These are phyloP conservation scores for Belonocnema kinseyi DNA, from an alignment of 1,140 invertebrate species.

Conservation along the genomic window DNA sequence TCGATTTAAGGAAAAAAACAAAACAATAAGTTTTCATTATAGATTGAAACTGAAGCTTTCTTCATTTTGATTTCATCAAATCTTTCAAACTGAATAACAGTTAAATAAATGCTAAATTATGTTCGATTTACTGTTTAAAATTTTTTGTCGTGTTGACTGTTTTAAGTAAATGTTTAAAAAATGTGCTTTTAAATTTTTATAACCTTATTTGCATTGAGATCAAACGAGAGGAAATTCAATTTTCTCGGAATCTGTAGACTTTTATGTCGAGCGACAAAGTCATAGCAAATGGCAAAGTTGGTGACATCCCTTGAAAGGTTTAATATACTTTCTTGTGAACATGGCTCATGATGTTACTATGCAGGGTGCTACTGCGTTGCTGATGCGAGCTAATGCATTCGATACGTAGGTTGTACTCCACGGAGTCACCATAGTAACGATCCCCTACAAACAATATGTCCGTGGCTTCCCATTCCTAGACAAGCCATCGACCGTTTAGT, in stretches of 20 bases:
- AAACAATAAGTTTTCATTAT: too few species aligned
- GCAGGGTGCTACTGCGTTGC: slow-evolving; percentile 34
- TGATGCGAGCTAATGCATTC: slow-evolving; percentile 49
- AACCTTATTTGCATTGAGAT: not conserved
- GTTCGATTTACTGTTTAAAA: too few species aligned
- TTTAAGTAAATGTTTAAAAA: too few species aligned
- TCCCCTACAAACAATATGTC: slow-evolving; percentile 60
- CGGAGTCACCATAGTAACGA: slow-evolving; percentile 56
- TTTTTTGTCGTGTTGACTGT: too few species aligned
- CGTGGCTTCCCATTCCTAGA: slow-evolving; percentile 42
- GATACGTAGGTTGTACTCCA: slow-evolving; percentile 42
- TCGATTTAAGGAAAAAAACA: too few species aligned
- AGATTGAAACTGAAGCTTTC: too few species aligned
- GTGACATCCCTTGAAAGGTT: not conserved
- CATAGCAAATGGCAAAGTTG: slow-evolving; percentile 17
- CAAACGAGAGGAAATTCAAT: slow-evolving; percentile 2
- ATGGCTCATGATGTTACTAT: slow-evolving; percentile 37
- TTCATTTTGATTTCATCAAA: too few species aligned
- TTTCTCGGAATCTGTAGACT: not conserved
- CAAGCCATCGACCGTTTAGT: slow-evolving; percentile 50
- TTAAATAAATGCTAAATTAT: too few species aligned
- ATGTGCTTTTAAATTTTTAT: not conserved
- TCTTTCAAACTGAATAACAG: too few species aligned
- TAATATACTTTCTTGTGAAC: slow-evolving; percentile 44
- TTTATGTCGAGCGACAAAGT: slow-evolving; percentile 26